Evolutionary conservation across 1,140 invertebrate genomes (phyloP), one percentile per base, ranked within the genome.

Genomic region (Calliphora vicina): DNA sequence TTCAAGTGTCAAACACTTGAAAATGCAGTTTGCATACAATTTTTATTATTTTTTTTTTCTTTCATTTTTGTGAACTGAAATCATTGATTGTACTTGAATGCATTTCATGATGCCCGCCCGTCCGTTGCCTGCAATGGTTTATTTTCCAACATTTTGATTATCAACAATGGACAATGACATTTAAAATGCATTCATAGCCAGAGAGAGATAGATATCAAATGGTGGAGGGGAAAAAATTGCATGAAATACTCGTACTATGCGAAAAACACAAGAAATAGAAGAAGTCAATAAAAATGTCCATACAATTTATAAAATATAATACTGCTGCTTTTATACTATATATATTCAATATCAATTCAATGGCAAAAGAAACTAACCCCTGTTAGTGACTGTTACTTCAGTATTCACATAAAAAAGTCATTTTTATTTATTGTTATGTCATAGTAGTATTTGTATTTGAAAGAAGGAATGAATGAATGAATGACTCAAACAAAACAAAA

Each of bases 1-100:
- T 86, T 87, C 86, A 84, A 89, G 88, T 88, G 84, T 85, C 50
- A 82, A 42, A 82, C 61, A 81, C 80, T 61, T 81, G 29, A 78
- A 78, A 78, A 78, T 78, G 74, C 74, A 78, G 45, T 78, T 78
- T 78, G 74, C 74, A 78, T 78, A 78, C 74, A 78, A 43, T 78
- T 43, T n/a, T 76, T 13, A 43, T 43, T 43, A 25, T 43, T 15
- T 74, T 2, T 42, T 43, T 43, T 20, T 45, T n/a, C 15, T 23
- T 78, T 45, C 35, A 78, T 35, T 20, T 76, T 76, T 29, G n/a
- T n/a, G n/a, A 76, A 35, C 29, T 76, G 27, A 35, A 76, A 74
- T 35, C 26, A n/a, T 23, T 67, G 35, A 78, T 35, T 78, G 74
- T 43, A 78, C 42, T 78, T 78, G 74, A 78, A 78, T 78, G 35